Conservation (phyloP, 2,797 vertebrate genomes). For the Petrocephalus schoutedeni region DNA sequence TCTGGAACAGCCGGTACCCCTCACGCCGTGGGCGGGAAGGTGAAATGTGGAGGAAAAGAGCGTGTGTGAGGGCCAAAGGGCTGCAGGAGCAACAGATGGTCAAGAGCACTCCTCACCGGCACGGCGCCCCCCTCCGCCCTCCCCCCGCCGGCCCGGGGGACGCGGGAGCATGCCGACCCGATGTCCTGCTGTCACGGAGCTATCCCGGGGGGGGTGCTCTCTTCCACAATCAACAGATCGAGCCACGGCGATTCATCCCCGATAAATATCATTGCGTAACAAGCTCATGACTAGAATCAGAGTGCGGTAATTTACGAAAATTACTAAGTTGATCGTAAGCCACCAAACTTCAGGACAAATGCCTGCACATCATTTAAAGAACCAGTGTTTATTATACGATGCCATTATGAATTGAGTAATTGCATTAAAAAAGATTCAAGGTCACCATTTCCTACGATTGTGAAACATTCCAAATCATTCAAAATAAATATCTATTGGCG, state of each 20-base stretch:
- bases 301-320: not conserved
- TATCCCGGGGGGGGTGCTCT: not conserved
- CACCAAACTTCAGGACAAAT: not conserved
- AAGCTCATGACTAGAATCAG: not conserved
- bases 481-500: not conserved
- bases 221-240: not conserved
- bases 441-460: not conserved
- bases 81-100: conserved; percentile 14
- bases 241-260: not conserved
- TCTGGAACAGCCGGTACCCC: not conserved
- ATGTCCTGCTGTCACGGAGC: not conserved
- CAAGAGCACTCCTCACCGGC: not conserved
- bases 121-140: not conserved
- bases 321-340: not conserved
- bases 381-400: not conserved
- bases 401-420: not conserved
- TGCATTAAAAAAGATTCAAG: not conserved
- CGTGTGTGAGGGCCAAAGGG: not conserved
- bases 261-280: not conserved
- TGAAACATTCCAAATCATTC: not conserved
- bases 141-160: not conserved
- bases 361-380: not conserved
- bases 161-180: not conserved
- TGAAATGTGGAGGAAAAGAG: not conserved
- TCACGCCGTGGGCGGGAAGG: not conserved